Evolutionary conservation across 1,140 invertebrate genomes (phyloP), one percentile per base, ranked within the genome.

Genomic region (Chlorops oryzae): DNA sequence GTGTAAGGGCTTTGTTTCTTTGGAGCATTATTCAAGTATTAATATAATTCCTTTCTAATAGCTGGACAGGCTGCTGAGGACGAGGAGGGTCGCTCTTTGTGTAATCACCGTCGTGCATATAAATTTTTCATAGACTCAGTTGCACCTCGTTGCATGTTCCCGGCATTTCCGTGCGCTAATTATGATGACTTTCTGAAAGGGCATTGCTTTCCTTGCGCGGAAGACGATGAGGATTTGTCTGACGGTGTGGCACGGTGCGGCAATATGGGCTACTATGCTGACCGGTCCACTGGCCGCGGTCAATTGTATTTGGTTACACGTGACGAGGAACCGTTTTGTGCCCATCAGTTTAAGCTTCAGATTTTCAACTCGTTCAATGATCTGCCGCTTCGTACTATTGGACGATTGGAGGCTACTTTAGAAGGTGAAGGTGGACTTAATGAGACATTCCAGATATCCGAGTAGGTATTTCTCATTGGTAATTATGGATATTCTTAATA

Each of bases 231-330:
- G 55, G 60, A 68, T 18, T 38, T 67, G 23, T 61, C 57, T 22
- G 65, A 75, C n/a, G 66, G 78, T 3, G 73, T 76, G 13, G 68
- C 77, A 5, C 72, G 78, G 2, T 96, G 92, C 67, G 88, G 88
- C 12, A 87, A 89, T 62, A 96, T 97, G 92, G 93, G 93, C 1
- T 96, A 92, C 74, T 92, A 93, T 69, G 90, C 92, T 3, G 86
- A 94, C 69, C 73, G 81, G 6, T 87, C 87, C 0, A 78, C 80
- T 3, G 89, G 86, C 0, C 74, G 89, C 17, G 90, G 91, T 0
- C 83, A 88, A 52, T 76, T 93, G 1, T 96, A 90, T 63, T 71
- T 95, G 13, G 75, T 92, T 0, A 96, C 92, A 0, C 79, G 91
- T 55, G 90, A 95, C 50, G 89, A 92, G 59, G 90, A 94, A 68